A percentile compares a stretch with the other conserved stretches of the same genome.
Evolutionary conservation across 2,113 vertebrate species (phyloP).

Genomic region (Pteronura brasiliensis): DNA sequence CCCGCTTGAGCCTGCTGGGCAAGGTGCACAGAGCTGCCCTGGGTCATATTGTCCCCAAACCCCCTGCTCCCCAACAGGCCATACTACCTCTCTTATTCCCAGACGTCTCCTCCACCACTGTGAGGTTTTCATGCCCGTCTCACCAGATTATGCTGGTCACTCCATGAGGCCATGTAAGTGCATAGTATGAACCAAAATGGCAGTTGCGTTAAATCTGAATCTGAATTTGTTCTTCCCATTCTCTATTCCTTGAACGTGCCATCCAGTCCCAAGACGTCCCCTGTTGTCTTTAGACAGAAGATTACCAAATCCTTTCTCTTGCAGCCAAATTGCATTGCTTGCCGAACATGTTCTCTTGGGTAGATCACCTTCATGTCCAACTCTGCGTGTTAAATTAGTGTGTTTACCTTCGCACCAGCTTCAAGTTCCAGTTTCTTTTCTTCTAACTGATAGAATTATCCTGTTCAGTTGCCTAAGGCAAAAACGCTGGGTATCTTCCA

Average conservation of each 20-base stretch:
- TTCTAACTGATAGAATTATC: not conserved
- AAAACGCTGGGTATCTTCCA: not conserved
- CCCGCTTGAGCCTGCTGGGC: not conserved
- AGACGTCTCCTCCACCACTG: fast-evolving
- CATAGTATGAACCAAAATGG: fast-evolving
- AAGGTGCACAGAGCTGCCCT: not conserved
- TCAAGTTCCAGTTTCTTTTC: not conserved
- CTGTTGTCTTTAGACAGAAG: not conserved
- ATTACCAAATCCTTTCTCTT: not conserved
- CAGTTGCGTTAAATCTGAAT: not conserved
- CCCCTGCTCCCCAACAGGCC: not conserved
- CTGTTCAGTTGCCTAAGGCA: not conserved
- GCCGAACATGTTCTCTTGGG: not conserved
- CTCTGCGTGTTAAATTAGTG: not conserved
- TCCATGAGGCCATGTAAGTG: not conserved
- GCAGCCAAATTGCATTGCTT: not conserved
- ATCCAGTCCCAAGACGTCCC: not conserved
- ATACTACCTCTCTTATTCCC: not conserved
- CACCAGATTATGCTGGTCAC: fast-evolving
- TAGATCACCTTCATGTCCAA: not conserved
- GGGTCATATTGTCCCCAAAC: no score
- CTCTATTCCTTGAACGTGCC: not conserved
- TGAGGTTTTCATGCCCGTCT: not conserved
- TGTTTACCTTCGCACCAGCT: not conserved
- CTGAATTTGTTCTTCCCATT: not conserved